Evolutionary conservation across 2,797 vertebrate species (phyloP), one percentile per base, ranked within the genome.

Genomic region (Sphenopsis melanotis): DNA sequence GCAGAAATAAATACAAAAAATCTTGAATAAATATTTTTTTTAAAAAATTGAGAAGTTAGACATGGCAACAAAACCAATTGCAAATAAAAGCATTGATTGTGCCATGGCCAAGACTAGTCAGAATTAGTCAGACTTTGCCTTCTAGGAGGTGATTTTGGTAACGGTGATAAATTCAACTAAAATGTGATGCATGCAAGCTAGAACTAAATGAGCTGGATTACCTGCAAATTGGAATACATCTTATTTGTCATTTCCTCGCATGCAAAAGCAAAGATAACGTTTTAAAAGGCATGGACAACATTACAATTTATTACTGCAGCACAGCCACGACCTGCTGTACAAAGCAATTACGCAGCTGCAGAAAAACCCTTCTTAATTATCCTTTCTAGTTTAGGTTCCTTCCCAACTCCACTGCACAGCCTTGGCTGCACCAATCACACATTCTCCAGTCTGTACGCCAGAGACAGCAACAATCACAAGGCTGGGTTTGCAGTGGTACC

Each of bases 201-300:
- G 68, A 95, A 92, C 59, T 77, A 91, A 93, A 92, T 78, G 16
- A 95, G 94, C 23, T 75, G 44, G 68, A 87, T 91, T 93, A 91
- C 64, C 90, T 77, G 57, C 42, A 96, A 91, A 95, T 71, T 95
- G 76, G 53, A 92, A 85, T 65, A 84, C 47, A 82, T 92, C 66
- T 90, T 93, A 82, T 56, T 95, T 92, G 47, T 87, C 89, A 84
- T 82, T 87, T 70, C 37, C 47, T 89, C 4, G 2, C 68, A 64
- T 80, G 89, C 76, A 94, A 68, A 94, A 91, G 74, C 63, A 74
- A 89, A 93, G 60, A 84, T 89, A 94, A 85, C 1, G 0, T 56
- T 90, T 87, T 72, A 83, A 94, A 90, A 91, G 50, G 63, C 69
- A 63, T 1, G 20, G 91, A 50, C 77, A 83, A 88, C 68, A 61